phyloP scores from a whole-genome alignment of 2,888 invertebrate species.

The Dicranocentrus wangi region DNA sequence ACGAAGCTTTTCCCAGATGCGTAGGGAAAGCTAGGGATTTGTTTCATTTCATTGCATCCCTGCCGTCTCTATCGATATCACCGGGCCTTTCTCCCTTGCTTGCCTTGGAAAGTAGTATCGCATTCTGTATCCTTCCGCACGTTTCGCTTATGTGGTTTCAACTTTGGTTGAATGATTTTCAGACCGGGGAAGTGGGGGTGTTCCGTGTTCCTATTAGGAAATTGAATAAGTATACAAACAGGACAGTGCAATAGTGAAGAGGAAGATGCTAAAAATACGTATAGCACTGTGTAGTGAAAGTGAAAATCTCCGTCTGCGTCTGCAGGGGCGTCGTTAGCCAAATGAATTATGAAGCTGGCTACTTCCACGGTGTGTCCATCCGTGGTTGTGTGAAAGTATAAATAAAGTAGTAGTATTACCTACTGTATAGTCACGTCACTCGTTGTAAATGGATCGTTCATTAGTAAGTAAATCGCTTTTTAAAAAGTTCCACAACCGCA shows the following conservation, averaged over 20 bases:
- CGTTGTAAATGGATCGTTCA: too few relatives aligned
- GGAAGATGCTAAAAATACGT: background rate
- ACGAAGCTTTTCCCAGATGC: background rate
- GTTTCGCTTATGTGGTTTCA: background rate
- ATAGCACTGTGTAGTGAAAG: too few relatives aligned
- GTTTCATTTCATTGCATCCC: conserved; percentile 14
- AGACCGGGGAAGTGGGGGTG: background rate
- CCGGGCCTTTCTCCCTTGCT: background rate
- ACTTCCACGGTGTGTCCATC: too few relatives aligned
- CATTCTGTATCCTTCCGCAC: background rate
- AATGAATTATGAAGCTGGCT: background rate
- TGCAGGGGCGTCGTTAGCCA: background rate
- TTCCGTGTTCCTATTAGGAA: background rate
- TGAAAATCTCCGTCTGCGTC: too few relatives aligned
- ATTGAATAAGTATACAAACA: background rate
- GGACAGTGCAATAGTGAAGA: background rate
- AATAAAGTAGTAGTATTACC: too few relatives aligned
- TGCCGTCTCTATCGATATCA: background rate
- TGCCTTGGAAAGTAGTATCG: background rate
- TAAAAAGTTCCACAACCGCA: too few relatives aligned
- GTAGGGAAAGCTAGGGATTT: conserved; percentile 19
- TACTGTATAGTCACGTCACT: too few relatives aligned
- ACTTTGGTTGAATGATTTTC: background rate
- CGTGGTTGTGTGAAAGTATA: too few relatives aligned
- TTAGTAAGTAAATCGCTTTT: too few relatives aligned